A percentile compares a stretch with the other conserved stretches of the same genome.
Evolutionary conservation across 2,888 invertebrate species (phyloP).

Genomic region (Lycophotia porphyrea): DNA sequence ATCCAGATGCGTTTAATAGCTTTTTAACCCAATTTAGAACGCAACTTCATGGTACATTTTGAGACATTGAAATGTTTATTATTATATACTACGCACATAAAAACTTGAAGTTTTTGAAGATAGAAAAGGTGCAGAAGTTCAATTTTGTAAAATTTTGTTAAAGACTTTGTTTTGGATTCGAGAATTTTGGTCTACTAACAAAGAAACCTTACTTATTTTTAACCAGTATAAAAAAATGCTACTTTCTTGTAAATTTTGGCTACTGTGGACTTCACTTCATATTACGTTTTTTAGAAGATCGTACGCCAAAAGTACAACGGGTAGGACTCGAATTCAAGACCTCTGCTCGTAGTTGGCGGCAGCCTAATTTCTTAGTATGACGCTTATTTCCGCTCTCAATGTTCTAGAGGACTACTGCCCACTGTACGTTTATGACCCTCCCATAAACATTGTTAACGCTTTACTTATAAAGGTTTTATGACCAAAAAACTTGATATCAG

Average conservation of each 20-base stretch:
- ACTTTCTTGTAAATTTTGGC: neutral
- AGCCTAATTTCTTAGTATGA: neutral
- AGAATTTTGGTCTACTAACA: neutral
- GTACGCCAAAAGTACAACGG: neutral
- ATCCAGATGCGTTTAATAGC: constrained; percentile 81
- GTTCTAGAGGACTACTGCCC: constrained; percentile 16
- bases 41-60: constrained; percentile 65
- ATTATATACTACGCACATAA: constrained; percentile 57
- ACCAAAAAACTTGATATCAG: constrained; percentile 42
- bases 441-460: constrained; percentile 54
- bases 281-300: neutral
- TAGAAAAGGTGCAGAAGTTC: constrained; percentile 20
- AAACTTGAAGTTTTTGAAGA: constrained; percentile 38
- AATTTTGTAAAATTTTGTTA: neutral
- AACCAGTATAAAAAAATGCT: neutral
- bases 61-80: constrained; percentile 69
- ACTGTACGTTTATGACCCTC: constrained; percentile 24
- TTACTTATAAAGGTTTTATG: constrained; percentile 56
- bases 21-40: constrained; percentile 77
- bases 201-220: neutral
- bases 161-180: too few relatives aligned
- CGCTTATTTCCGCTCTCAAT: constrained; percentile 2
- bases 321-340: neutral
- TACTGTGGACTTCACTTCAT: neutral
- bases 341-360: neutral